These are phyloP conservation scores for Acestrorhynchus altus DNA, from an alignment of 2,797 vertebrate genomes.

Conservation along the genomic window DNA sequence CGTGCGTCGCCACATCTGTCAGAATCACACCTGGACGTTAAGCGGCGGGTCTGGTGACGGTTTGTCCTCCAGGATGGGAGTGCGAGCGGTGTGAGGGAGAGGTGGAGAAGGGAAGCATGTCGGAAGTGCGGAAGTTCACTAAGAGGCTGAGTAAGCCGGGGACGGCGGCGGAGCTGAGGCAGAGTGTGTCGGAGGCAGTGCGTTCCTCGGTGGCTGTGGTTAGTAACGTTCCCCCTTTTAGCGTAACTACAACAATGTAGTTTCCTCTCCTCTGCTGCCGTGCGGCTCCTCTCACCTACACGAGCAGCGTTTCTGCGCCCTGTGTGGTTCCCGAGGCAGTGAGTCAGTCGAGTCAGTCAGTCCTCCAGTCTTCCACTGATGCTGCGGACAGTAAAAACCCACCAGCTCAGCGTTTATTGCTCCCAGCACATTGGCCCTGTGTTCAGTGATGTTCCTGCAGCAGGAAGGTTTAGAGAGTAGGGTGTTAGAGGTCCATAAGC, in stretches of 20 bases:
- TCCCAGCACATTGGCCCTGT: neutral
- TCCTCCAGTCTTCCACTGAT: conserved; percentile 1
- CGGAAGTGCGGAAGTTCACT: conserved; percentile 95
- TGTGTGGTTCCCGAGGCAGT: too few species aligned
- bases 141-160: conserved; percentile 95
- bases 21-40: conserved; percentile 29
- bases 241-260: neutral
- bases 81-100: conserved; percentile 25
- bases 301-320: neutral
- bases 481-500: neutral
- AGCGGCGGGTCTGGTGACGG: conserved; percentile 10
- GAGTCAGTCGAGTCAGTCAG: neutral
- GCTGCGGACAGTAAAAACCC: conserved; percentile 12
- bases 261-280: too few species aligned
- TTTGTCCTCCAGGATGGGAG: neutral
- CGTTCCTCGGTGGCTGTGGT: conserved; percentile 87
- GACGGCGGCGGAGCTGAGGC: conserved; percentile 92
- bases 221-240: conserved; percentile 61
- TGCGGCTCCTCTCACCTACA: neutral
- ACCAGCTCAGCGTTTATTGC: neutral
- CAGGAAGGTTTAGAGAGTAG: neutral
- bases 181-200: conserved; percentile 95
- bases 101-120: conserved; percentile 70
- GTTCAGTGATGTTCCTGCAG: neutral
- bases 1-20: conserved; percentile 34